Conservation (phyloP, 2,797 vertebrate species). For the Sylvilagus floridanus region DNA sequence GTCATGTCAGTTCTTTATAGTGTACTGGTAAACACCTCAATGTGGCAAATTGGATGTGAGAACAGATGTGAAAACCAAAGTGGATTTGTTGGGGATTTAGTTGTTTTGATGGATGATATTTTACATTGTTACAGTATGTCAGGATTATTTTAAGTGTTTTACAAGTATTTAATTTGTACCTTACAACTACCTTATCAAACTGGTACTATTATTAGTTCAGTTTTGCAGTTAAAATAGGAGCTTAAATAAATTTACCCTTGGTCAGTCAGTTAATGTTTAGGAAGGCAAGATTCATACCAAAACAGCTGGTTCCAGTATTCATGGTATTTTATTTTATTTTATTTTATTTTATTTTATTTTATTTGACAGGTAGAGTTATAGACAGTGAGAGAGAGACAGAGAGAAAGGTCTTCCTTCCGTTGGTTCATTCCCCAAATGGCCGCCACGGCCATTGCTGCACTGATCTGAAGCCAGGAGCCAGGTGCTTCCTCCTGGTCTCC, state of each 20-base stretch:
- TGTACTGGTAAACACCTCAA: background rate
- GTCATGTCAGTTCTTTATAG: background rate
- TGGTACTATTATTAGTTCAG: background rate
- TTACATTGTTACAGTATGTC: background rate
- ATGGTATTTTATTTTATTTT: background rate
- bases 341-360: background rate
- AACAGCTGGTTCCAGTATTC: background rate
- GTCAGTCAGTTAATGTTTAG: background rate
- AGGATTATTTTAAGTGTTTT: background rate
- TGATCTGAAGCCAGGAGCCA: too few relatives aligned
- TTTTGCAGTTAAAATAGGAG: slow-evolving; percentile 4
- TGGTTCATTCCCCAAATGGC: too few relatives aligned
- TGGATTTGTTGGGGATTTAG: background rate
- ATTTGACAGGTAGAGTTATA: too few relatives aligned
- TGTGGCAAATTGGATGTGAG: background rate
- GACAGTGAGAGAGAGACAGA: too few relatives aligned
- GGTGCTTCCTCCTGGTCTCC: too few relatives aligned
- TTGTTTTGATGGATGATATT: slow-evolving; percentile 24
- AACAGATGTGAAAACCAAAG: background rate
- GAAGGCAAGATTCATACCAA: background rate
- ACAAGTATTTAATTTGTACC: background rate
- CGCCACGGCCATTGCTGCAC: too few relatives aligned
- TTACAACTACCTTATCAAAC: background rate
- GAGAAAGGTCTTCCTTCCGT: too few relatives aligned
- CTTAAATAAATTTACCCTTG: background rate